Evolutionary conservation across 2,797 vertebrate genomes (phyloP), one percentile per base, ranked within the genome.

Genomic region (Cetoscarus ocellatus): DNA sequence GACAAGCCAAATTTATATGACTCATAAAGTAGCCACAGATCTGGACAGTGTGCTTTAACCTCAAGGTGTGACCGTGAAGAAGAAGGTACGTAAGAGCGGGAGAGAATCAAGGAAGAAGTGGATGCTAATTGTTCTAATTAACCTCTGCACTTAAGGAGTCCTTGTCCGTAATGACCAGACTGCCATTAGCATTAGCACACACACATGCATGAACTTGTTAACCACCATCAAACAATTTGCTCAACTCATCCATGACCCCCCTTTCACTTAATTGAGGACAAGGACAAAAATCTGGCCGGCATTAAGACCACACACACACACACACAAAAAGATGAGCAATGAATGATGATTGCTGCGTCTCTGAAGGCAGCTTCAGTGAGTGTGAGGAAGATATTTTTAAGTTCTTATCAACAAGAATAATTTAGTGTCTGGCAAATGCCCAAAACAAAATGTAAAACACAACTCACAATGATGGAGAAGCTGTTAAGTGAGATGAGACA

Each of bases 91-190:
- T 43, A 43, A 43, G 17, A 48, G 61, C 40, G 19, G 45, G 9
- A 17, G 11, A 50, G 61, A 82, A 72, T 70, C 45, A 67, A 42
- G 43, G 45, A 70, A 57, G 77, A 81, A 80, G 82, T 80, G 50
- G 47, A 63, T 0, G 9, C 51, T 84, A 80, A 90, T 87, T 82
- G 78, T 79, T 69, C 59, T 79, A 80, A 87, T 80, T 84, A 79
- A 89, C 84, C 80, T 76, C 72, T 82, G 62, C 61, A 84, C 68
- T 87, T 80, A 73, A 74, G 44, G n/a, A 82, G 80, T 86, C 70
- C 74, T 84, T 86, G 69, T 19, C 47, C 56, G 58, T 84, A 83
- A 87, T 86, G 84, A 79, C 76, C 57, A 10, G 75, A 75, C 80
- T 52, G 14, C 48, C 73, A 89, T 85, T 80, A 83, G 60, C 69